phyloP scores from a whole-genome alignment of 1,140 invertebrate species.

The Penaeus indicus region DNA sequence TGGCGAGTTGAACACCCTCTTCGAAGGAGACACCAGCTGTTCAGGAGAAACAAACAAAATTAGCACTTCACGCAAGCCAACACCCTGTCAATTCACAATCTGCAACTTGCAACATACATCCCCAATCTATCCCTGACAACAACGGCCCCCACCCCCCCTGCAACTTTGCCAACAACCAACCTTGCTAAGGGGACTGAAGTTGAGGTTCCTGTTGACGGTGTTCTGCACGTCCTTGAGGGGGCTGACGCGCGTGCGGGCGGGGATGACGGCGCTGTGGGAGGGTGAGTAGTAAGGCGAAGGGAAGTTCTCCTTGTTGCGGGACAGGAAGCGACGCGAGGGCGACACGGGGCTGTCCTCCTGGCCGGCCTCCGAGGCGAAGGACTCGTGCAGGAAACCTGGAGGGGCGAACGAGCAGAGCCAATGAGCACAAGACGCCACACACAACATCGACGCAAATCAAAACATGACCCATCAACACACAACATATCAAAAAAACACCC shows the following conservation, averaged over 20 bases:
- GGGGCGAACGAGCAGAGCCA: too few relatives aligned
- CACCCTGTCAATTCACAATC: neutral
- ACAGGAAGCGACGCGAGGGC: conserved; percentile 16
- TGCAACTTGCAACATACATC: neutral
- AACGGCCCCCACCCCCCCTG: too few relatives aligned
- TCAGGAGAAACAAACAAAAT: neutral
- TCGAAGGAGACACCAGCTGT: conserved; percentile 52
- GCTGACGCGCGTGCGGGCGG: conserved; percentile 36
- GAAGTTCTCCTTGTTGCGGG: conserved; percentile 56
- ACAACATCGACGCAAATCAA: too few relatives aligned
- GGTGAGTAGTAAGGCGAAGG: conserved; percentile 52
- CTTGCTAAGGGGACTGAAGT: conserved; percentile 54
- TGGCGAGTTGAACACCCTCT: conserved; percentile 43
- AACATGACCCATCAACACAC: too few relatives aligned
- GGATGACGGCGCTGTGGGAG: conserved; percentile 22
- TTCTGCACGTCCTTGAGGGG: conserved; percentile 57
- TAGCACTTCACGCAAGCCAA: neutral
- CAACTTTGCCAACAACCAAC: neutral
- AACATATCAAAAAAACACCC: too few relatives aligned
- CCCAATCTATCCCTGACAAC: too few relatives aligned
- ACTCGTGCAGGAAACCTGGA: neutral
- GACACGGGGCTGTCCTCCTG: conserved; percentile 35
- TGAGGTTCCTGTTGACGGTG: conserved; percentile 56
- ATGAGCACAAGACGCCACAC: too few relatives aligned
- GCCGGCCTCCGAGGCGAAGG: neutral